These are phyloP conservation scores for Pithys albifrons DNA, from an alignment of 2,113 vertebrate genomes.

Conservation along the genomic window DNA sequence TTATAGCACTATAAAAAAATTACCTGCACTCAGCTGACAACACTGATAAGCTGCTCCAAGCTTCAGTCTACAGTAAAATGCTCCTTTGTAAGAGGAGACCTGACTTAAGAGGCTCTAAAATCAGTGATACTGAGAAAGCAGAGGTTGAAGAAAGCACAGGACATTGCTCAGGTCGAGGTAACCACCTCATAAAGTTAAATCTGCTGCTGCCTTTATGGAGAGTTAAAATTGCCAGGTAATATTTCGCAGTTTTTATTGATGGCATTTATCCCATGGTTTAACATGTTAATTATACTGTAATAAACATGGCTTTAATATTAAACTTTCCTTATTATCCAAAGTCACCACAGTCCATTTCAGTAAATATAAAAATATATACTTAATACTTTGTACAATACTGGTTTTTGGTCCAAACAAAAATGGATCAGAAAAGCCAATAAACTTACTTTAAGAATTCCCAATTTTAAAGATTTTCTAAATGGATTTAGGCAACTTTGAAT, in stretches of 20 bases:
- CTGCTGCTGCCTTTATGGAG: background rate
- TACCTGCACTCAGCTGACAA: background rate
- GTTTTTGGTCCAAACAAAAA: constrained; percentile 99
- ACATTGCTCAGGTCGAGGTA: rapidly evolving
- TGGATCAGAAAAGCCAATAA: constrained; percentile 99
- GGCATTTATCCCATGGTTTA: constrained; percentile 98
- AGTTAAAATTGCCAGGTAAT: constrained; percentile 63
- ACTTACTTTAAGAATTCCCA: constrained; percentile 98
- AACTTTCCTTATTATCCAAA: constrained; percentile 99
- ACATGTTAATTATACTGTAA: constrained; percentile 99
- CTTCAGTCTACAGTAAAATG: background rate
- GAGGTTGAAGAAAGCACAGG: rapidly evolving
- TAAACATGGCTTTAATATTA: constrained; percentile 99
- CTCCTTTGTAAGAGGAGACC: background rate
- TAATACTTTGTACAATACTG: constrained; percentile 99
- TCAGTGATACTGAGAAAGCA: background rate
- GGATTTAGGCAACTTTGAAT: constrained; percentile 99
- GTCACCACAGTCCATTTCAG: constrained; percentile 99
- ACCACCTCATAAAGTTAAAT: rapidly evolving
- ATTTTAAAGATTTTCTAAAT: constrained; percentile 99
- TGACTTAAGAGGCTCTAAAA: background rate
- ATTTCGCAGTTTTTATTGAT: constrained; percentile 96
- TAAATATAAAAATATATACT: constrained; percentile 99
- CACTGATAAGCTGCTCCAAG: rapidly evolving
- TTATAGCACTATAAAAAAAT: background rate